Base-by-base conservation (phyloP, 1,140 invertebrate species). In the Zelostemma sp. region DNA sequence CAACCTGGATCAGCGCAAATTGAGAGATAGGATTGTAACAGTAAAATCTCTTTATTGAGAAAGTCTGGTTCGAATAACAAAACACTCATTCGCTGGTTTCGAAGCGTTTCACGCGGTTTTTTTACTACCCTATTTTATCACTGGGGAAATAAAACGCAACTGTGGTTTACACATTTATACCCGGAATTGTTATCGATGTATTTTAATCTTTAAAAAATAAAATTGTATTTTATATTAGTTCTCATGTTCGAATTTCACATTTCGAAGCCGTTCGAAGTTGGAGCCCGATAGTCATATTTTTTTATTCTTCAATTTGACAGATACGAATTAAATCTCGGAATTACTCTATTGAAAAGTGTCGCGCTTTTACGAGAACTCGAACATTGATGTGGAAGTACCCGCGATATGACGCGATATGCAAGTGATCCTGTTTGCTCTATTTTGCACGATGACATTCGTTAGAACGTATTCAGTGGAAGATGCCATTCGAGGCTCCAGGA, bases 321-420 rank as follows among this genome's bases (percentile, higher is more conserved):
- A 2, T 38, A 11, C 14, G 11, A 38, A 38, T n/a, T n/a, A n/a
- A n/a, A n/a, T n/a, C n/a, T n/a, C n/a, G n/a, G n/a, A n/a, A n/a
- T n/a, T n/a, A n/a, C n/a, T n/a, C n/a, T n/a, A n/a, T n/a, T 28
- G 25, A 28, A 28, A 28, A 28, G 25, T 8, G 25, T 28, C 25
- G 25, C 6, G 33, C 6, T 6, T 35, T 6, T 11, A 35, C 33
- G 11, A n/a, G 11, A 9, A 35, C 8, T 4, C 3, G 3, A 35
- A 35, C 6, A 35, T 46, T 53, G 28, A 55, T 15, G 12, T 25
- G 16, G 51, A 31, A 50, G 55, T 60, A 35, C 4, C 15, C 15
- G 38, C 56, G 56, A n/a, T 50, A 64, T 69, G 60, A 69, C 19
- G 41, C 60, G 67, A 48, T 61, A 70, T 70, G 68, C 61, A 33